These are phyloP conservation scores for Anneissia japonica DNA, from an alignment of 35 echinoderm and acorn worm genomes.

Conservation along the genomic window DNA sequence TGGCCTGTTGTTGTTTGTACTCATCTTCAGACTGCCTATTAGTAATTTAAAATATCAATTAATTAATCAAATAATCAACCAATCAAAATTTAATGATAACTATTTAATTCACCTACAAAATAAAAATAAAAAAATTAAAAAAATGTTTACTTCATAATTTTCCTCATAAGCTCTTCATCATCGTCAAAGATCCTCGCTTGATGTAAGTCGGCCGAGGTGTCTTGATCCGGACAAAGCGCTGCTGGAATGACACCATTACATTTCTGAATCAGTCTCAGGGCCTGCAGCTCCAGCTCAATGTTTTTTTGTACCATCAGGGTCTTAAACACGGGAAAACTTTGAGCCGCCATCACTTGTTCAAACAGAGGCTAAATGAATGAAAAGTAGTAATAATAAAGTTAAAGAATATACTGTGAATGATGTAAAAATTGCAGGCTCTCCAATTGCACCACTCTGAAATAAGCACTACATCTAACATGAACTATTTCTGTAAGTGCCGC, in stretches of 20 bases:
- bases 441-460: no score
- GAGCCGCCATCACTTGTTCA: slow-evolving; percentile 82
- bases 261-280: slow-evolving; percentile 61
- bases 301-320: slow-evolving; percentile 85
- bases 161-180: slow-evolving; percentile 71
- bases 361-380: slow-evolving; percentile 27
- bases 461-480: no score
- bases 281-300: slow-evolving; percentile 87
- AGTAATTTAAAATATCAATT: neutral
- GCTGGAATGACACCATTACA: slow-evolving; percentile 73
- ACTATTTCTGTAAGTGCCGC: no score
- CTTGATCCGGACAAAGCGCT: slow-evolving; percentile 46
- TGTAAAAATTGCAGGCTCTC: no score
- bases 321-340: slow-evolving; percentile 73
- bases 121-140: neutral
- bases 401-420: no score
- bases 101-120: neutral
- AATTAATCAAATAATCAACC: neutral
- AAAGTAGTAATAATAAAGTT: neutral
- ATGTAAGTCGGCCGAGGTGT: slow-evolving; percentile 34
- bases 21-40: slow-evolving; percentile 75
- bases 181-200: slow-evolving; percentile 42
- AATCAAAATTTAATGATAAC: neutral
- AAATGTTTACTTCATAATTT: slow-evolving; percentile 58
- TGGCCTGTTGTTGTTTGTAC: slow-evolving; percentile 55